phyloP scores from a whole-genome alignment of 2,888 invertebrate genomes.

The Syrista parreyssii region DNA sequence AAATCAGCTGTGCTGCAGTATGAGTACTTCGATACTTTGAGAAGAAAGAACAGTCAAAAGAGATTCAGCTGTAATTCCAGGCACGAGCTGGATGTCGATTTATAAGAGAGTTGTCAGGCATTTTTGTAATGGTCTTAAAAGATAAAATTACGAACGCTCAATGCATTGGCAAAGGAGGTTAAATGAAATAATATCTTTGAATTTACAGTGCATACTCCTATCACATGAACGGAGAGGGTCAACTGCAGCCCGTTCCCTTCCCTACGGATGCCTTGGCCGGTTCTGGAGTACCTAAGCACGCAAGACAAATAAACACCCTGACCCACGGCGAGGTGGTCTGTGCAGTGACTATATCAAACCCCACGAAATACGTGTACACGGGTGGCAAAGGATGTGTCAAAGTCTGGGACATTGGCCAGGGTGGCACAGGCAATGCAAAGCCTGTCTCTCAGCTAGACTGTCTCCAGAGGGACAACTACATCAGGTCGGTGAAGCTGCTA shows the following conservation, averaged over 20 bases:
- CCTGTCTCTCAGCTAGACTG: conserved; percentile 90
- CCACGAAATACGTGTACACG: conserved; percentile 94
- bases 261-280: conserved; percentile 93
- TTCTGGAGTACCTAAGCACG: conserved; percentile 93
- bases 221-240: conserved; percentile 90
- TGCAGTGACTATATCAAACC: conserved; percentile 92
- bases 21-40: background rate
- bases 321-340: conserved; percentile 98
- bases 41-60: background rate
- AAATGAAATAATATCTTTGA: conserved; percentile 22
- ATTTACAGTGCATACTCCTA: conserved; percentile 88
- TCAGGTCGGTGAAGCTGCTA: conserved; percentile 92
- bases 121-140: background rate
- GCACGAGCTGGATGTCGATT: too few species aligned
- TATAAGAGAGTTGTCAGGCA: too few species aligned
- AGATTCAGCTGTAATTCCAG: background rate
- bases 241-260: conserved; percentile 92
- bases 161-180: background rate
- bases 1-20: background rate
- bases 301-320: conserved; percentile 88
- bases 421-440: conserved; percentile 74
- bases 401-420: conserved; percentile 84
- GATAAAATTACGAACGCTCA: background rate
- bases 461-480: conserved; percentile 96
- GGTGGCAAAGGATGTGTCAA: conserved; percentile 97